Evolutionary conservation across 2,797 vertebrate species (phyloP), one percentile per base, ranked within the genome.

Genomic region (Simalia tracyae): DNA sequence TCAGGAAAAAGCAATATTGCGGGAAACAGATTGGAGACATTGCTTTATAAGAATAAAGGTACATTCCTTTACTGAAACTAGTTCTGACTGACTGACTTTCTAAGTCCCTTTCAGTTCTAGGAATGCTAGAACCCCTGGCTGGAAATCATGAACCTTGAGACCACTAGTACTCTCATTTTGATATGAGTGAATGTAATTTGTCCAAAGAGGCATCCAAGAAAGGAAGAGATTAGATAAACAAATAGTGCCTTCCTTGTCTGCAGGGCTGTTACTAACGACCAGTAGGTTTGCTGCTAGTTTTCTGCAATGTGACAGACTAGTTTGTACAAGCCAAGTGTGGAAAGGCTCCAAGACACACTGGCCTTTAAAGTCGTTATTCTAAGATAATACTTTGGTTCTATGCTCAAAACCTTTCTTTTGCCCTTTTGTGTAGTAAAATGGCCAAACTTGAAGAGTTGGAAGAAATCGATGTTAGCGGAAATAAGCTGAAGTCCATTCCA

Each of bases 361-460:
- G 60, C 50, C 91, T 93, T 60, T 85, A 93, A 94, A 93, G 36
- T 2, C 5, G 36, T n/a, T 87, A 50, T 8, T 92, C 31, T 84
- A 64, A 89, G 90, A 93, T 54, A 60, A 61, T 54, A 0, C 0
- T 87, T 93, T 92, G 28, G 91, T n/a, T 26, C 6, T 28, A 0
- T 87, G 56, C 89, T 0, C 89, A 93, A 87, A 93, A 88, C 42
- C 89, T 94, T 42, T 92, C 89, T 93, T 42, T 86, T 72, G 93
- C 92, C 88, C 86, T 89, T 96, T 93, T 90, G 84, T 89, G 0
- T 92, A 99, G 99, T 98, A 99, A 99, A 99, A 99, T 99, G 99
- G 99, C 99, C 88, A 99, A 99, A 96, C 94, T 99, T 97, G 99
- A 99, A 96, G 99, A 99, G 95, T 97, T 99, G 95, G 99, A 99